A percentile compares a stretch with the other conserved stretches of the same genome.
phyloP scores from a whole-genome alignment of 2,797 vertebrate species.

The Ptychadena robeensis region DNA sequence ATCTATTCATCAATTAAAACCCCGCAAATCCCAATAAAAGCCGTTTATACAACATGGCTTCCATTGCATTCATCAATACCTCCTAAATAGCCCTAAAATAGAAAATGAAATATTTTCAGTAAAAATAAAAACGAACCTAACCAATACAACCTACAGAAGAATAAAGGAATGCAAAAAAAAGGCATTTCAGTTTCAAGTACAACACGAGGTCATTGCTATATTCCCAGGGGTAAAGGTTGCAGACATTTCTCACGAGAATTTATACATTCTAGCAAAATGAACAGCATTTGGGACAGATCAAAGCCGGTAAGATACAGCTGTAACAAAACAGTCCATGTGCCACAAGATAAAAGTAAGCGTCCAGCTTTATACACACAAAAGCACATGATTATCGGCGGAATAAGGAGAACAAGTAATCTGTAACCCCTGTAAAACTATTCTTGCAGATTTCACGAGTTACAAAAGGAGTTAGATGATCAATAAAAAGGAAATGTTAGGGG shows the following conservation, averaged over 20 bases:
- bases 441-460: neutral
- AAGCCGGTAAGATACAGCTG: neutral
- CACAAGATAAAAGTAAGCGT: neutral
- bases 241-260: neutral
- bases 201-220: neutral
- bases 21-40: neutral
- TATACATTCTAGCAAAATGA: neutral
- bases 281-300: neutral
- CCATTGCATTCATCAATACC: neutral
- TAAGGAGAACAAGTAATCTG: neutral
- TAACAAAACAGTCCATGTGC: neutral
- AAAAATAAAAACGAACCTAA: neutral
- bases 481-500: neutral
- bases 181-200: neutral
- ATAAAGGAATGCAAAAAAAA: neutral
- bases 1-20: neutral
- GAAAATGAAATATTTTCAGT: neutral
- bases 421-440: slow-evolving; percentile 5
- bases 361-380: neutral
- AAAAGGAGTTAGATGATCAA: neutral
- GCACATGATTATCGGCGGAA: slow-evolving; percentile 2
- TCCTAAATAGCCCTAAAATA: neutral
- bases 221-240: neutral
- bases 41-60: neutral
- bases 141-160: neutral